Percentiles rank a stretch among this genome's conserved stretches.
Evolutionary conservation across 2,797 vertebrate species (phyloP).

Genomic region (Enteromius radiatus): DNA sequence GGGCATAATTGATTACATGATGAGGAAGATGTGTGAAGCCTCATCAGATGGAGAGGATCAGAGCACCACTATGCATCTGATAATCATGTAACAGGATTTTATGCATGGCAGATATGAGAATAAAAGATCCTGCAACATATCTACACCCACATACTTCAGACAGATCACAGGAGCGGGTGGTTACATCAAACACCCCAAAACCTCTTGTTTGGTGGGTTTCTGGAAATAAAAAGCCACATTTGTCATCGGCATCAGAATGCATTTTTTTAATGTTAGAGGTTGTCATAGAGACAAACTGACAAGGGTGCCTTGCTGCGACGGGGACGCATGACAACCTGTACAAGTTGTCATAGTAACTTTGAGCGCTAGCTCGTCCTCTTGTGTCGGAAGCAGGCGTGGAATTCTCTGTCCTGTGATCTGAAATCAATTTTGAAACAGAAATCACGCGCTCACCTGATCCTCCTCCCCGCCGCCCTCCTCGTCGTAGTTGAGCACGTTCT

Average conservation of each 20-base stretch:
- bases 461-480: slow-evolving; percentile 91
- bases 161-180: slow-evolving; percentile 13
- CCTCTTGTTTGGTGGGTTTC: neutral
- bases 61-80: slow-evolving; percentile 44
- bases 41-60: slow-evolving; percentile 52
- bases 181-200: slow-evolving; percentile 8
- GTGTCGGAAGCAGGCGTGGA: neutral
- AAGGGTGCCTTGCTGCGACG: neutral
- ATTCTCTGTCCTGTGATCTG: slow-evolving; percentile 30
- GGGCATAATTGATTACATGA: slow-evolving; percentile 58
- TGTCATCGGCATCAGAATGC: slow-evolving; percentile 38
- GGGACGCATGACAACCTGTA: slow-evolving; percentile 44
- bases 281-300: slow-evolving; percentile 56
- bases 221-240: neutral
- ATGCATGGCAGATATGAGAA: slow-evolving; percentile 26
- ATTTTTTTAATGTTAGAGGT: slow-evolving; percentile 52
- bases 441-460: slow-evolving; percentile 81
- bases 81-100: slow-evolving; percentile 56
- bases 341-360: slow-evolving; percentile 55
- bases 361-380: neutral
- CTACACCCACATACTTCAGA: slow-evolving; percentile 45
- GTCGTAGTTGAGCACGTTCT: slow-evolving; percentile 90
- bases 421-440: slow-evolving; percentile 27
- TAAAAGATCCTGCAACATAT: slow-evolving; percentile 26
- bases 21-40: slow-evolving; percentile 48